A percentile compares a stretch with the other conserved stretches of the same genome.
phyloP scores from a whole-genome alignment of 2,888 invertebrate species.

The Choristoneura rosaceana region DNA sequence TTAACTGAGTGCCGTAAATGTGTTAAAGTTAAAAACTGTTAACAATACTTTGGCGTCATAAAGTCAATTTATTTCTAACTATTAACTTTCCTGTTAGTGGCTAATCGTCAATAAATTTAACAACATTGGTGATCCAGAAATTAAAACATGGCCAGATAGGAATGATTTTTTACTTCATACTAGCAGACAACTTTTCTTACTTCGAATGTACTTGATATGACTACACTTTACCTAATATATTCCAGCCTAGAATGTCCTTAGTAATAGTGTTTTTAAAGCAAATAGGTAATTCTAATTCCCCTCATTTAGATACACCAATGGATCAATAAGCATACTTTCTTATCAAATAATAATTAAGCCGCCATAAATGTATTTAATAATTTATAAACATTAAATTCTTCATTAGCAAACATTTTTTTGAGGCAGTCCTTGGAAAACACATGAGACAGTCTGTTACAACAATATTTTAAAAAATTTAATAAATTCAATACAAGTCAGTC shows the following conservation, averaged over 20 bases:
- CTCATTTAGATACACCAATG: slow-evolving; percentile 4
- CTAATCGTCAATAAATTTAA: neutral
- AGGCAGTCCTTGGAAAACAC: slow-evolving; percentile 2
- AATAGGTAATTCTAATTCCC: slow-evolving; percentile 11
- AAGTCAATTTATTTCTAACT: slow-evolving; percentile 3
- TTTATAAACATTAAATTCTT: slow-evolving; percentile 2
- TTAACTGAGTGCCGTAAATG: neutral
- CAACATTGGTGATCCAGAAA: neutral
- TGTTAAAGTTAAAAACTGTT: neutral
- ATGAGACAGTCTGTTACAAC: slow-evolving; percentile 18
- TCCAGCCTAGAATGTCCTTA: slow-evolving; percentile 12
- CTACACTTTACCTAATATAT: slow-evolving; percentile 22
- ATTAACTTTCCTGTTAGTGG: neutral
- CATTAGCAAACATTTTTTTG: slow-evolving; percentile 15
- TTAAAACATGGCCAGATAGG: neutral
- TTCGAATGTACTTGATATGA: slow-evolving; percentile 20
- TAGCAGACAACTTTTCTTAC: neutral
- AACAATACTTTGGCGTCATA: slow-evolving; percentile 4
- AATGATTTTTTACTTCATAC: slow-evolving; percentile 1
- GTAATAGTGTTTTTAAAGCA: slow-evolving; percentile 2
- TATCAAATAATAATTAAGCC: slow-evolving; percentile 27
- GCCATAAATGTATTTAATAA: slow-evolving; percentile 10
- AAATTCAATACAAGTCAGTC: slow-evolving; percentile 44
- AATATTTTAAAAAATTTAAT: slow-evolving; percentile 28
- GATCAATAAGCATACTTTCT: slow-evolving; percentile 8